Conservation (phyloP, 2,797 vertebrate genomes). For the Tangara arthus region DNA sequence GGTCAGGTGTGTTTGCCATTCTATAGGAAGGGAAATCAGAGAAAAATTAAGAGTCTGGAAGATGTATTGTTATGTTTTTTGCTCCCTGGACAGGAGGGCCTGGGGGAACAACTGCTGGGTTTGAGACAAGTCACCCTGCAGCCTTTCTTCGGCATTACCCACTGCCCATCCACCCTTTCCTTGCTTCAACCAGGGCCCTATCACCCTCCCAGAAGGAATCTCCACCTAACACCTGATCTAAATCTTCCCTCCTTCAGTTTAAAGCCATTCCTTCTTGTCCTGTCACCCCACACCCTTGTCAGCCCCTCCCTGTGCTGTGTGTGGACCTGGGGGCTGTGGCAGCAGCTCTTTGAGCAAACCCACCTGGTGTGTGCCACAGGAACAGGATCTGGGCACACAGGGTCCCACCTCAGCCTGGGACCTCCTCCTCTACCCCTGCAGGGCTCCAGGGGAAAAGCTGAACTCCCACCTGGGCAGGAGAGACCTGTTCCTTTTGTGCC, state of each 20-base stretch:
- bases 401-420: neutral
- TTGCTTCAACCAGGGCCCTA: neutral
- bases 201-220: neutral
- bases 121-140: neutral
- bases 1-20: neutral
- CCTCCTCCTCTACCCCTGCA: neutral
- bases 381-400: accelerated
- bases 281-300: no score
- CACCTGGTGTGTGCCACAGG: no score
- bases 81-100: neutral
- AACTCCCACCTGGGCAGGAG: neutral
- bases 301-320: neutral
- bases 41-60: neutral
- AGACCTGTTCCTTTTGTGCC: neutral
- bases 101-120: neutral
- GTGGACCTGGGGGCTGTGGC: neutral
- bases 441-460: neutral
- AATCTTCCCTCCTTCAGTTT: neutral
- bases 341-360: neutral
- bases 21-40: neutral
- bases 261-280: neutral
- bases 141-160: neutral
- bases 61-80: neutral
- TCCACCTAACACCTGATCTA: neutral
- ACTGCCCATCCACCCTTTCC: neutral